Base-by-base conservation (phyloP, 2,113 vertebrate species). In the Chlamydotis undulata region DNA sequence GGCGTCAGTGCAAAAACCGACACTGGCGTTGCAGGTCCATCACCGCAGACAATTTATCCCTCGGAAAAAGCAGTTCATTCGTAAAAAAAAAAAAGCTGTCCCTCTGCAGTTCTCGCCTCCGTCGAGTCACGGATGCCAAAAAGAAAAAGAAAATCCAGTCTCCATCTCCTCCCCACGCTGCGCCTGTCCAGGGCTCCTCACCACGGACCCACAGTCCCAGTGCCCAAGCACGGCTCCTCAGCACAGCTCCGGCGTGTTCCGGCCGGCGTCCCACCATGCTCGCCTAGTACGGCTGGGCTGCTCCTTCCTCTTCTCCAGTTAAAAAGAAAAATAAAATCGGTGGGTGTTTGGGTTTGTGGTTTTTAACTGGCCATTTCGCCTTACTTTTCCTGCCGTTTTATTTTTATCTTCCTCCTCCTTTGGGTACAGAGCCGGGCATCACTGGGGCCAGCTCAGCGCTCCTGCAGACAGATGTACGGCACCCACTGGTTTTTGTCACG, bases 401-500 rank as follows among this genome's bases (percentile, higher is more conserved):
- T 56, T 86, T 91, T 69, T 21, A 21, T 33, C 21, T 11, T 8
- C 29, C 56, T 86, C 39, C 57, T 59, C 53, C 9, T 52, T 2
- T 41, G 8, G 31, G 69, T 35, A 26, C 73, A 19, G 18, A 39
- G 14, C 49, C 8, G 19, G 63, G 81, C 16, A 31, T 17, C 1
- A 7, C 53, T 2, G 3, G 18, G 26, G 12, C 5, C 5, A 7
- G 69, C 88, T 98, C 99, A 99, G 96, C 99, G 98, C 29, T 99
- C 98, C 92, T 98, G 98, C 92, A 99, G 98, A 12, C 98, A 93
- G 61, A 99, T 96, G 23, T 74, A 98, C 0, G 99, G 99, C 3
- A 99, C 98, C 99, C 99, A 99, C 94, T 99, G 99, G 96, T 99
- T 99, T 59, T 95, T 97, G 67, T 98, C 98, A 17, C 99, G 98